These are phyloP conservation scores for Drosophila arawakana DNA, from an alignment of 1,140 invertebrate genomes.

Conservation along the genomic window DNA sequence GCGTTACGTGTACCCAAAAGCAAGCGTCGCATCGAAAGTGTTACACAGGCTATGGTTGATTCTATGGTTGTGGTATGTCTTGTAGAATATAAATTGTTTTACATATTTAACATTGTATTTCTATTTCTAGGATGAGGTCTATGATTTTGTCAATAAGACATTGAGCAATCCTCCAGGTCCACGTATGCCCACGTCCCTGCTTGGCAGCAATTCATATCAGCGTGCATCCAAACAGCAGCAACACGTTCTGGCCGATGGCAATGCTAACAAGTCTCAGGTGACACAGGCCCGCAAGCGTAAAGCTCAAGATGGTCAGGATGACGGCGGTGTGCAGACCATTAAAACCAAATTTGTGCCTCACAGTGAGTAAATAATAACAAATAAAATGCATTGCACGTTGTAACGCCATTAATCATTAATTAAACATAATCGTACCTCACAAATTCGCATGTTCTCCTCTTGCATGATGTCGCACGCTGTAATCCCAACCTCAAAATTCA, in stretches of 20 bases:
- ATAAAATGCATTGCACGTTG: neutral
- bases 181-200: slow-evolving; percentile 84
- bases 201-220: slow-evolving; percentile 50
- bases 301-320: slow-evolving; percentile 38
- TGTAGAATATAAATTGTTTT: neutral
- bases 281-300: slow-evolving; percentile 58
- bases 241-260: slow-evolving; percentile 56
- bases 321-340: slow-evolving; percentile 10
- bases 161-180: slow-evolving; percentile 87
- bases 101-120: neutral
- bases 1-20: slow-evolving; percentile 89
- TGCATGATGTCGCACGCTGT: slow-evolving; percentile 26
- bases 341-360: slow-evolving; percentile 68
- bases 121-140: slow-evolving; percentile 86
- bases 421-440: slow-evolving; percentile 2
- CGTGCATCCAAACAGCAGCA: slow-evolving; percentile 45
- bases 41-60: slow-evolving; percentile 94
- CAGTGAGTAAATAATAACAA: slow-evolving; percentile 46
- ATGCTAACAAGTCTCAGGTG: slow-evolving; percentile 53
- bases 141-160: slow-evolving; percentile 87
- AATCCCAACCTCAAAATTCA: neutral
- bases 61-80: slow-evolving; percentile 88
- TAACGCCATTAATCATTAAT: slow-evolving; percentile 4
- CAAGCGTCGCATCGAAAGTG: slow-evolving; percentile 89
- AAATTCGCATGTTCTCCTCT: slow-evolving; percentile 27